Evolutionary conservation across 2,888 invertebrate genomes (phyloP).

Genomic region (Melieria crassipennis): DNA sequence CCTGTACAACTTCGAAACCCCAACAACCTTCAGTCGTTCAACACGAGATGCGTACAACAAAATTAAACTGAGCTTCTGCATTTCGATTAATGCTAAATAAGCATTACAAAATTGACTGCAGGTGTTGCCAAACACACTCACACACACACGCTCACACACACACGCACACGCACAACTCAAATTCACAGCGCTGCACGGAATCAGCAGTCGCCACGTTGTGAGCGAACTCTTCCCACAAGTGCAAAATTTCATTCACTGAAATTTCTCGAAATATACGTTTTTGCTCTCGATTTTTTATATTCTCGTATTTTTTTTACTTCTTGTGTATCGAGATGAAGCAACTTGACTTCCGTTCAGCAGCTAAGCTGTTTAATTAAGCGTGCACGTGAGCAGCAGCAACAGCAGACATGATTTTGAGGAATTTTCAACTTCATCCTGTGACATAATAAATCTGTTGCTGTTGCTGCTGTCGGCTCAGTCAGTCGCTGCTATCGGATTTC

Average conservation of each 20-base stretch:
- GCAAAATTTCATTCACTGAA: conserved; percentile 16
- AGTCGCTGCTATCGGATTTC: conserved; percentile 4
- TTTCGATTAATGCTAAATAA: no score
- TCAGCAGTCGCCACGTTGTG: background rate
- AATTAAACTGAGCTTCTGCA: no score
- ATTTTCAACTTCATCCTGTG: background rate
- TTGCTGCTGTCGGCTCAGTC: background rate
- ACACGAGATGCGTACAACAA: no score
- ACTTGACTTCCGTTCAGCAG: conserved; percentile 29
- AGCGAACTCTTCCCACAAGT: conserved; percentile 15
- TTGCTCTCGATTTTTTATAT: background rate
- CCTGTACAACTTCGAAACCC: no score
- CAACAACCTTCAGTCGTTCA: no score
- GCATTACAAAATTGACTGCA: conserved; percentile 25
- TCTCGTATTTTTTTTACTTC: background rate
- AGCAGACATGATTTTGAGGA: background rate
- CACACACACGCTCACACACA: conserved; percentile 8
- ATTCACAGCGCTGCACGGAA: background rate
- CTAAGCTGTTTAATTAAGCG: conserved; percentile 7
- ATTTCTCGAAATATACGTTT: background rate
- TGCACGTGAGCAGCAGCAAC: background rate
- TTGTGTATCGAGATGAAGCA: background rate
- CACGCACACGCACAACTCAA: background rate
- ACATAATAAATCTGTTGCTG: background rate
- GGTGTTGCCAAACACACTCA: conserved; percentile 28